These are phyloP conservation scores for Camponotus floridanus DNA, from an alignment of 1,140 invertebrate species.

Conservation along the genomic window DNA sequence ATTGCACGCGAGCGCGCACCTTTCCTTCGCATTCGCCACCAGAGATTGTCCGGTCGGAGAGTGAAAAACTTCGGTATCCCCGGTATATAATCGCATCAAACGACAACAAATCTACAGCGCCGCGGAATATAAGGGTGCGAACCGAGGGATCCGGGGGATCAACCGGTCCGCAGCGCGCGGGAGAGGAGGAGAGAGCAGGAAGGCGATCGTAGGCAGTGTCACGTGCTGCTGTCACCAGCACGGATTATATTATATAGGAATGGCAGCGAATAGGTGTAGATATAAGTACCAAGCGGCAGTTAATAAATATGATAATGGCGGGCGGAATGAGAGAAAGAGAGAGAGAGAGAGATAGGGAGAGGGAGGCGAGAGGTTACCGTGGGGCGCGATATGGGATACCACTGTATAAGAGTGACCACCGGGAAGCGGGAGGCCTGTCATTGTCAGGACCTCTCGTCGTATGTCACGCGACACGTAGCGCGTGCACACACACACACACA, in stretches of 20 bases:
- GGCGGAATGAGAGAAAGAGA: conserved; percentile 74
- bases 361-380: conserved; percentile 8
- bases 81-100: conserved; percentile 64
- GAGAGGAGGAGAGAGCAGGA: not conserved
- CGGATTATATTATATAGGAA: conserved; percentile 86
- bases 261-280: conserved; percentile 84
- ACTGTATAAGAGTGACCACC: conserved; percentile 85
- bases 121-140: conserved; percentile 51
- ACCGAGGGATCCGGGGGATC: not conserved
- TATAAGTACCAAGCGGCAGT: conserved; percentile 83
- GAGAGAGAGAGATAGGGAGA: not conserved
- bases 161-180: conserved; percentile 4
- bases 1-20: not conserved
- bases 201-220: conserved; percentile 65
- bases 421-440: conserved; percentile 82
- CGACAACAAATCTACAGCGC: conserved; percentile 49
- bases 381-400: conserved; percentile 80
- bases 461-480: conserved; percentile 78
- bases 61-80: not conserved
- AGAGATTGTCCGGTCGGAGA: not conserved
- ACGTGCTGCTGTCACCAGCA: conserved; percentile 85
- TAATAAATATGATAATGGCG: conserved; percentile 86
- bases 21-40: not conserved
- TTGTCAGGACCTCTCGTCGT: conserved; percentile 84
- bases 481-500: conserved; percentile 55